Evolutionary conservation across 2,113 vertebrate genomes (phyloP).

Genomic region (Raja brachyura): DNA sequence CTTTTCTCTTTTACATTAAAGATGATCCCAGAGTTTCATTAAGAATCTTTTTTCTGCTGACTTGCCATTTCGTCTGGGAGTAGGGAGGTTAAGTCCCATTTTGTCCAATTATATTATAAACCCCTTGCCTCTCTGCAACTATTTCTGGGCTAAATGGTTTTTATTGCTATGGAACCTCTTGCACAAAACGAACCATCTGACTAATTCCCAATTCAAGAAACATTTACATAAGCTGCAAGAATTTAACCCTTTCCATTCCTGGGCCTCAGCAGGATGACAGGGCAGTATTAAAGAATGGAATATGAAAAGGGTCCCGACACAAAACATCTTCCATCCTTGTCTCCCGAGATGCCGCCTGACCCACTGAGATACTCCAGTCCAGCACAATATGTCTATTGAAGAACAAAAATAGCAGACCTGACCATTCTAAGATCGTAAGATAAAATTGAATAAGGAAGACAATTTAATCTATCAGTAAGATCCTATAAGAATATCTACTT

Average conservation of each 20-base stretch:
- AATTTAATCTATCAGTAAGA: not conserved
- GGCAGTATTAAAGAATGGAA: not conserved
- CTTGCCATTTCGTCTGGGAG: too few relatives aligned
- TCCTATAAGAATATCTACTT: not conserved
- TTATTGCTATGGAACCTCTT: not conserved
- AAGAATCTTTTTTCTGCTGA: too few relatives aligned
- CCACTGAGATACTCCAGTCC: too few relatives aligned
- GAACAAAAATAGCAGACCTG: not conserved
- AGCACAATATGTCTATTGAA: too few relatives aligned
- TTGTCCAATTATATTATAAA: not conserved
- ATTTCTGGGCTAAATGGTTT: not conserved
- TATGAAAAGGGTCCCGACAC: too few relatives aligned
- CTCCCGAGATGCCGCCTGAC: too few relatives aligned
- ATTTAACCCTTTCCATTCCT: not conserved
- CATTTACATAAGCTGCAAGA: not conserved
- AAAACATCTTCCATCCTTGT: too few relatives aligned
- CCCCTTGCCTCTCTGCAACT: not conserved
- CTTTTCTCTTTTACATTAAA: not conserved
- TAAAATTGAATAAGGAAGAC: not conserved
- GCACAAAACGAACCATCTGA: not conserved
- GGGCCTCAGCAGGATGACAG: not conserved
- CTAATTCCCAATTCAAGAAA: not conserved
- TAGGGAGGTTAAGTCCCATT: not conserved
- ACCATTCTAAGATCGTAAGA: not conserved
- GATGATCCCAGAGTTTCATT: not conserved